Percentiles rank a stretch among this genome's conserved stretches.
phyloP scores from a whole-genome alignment of 2,113 vertebrate species.

The Phrynosoma platyrhinos region DNA sequence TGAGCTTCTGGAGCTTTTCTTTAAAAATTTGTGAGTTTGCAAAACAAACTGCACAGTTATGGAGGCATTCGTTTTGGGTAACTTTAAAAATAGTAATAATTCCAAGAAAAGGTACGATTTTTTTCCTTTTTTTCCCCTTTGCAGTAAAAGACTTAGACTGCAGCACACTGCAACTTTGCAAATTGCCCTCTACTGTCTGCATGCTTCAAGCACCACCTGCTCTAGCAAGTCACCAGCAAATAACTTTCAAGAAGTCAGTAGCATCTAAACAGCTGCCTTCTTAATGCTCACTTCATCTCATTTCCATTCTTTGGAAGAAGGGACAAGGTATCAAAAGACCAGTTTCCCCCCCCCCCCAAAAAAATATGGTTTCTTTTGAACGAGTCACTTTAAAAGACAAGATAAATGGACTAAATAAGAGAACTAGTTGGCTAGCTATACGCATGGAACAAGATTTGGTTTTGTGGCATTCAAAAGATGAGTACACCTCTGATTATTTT shows the following conservation, averaged over 20 bases:
- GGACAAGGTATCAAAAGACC: not conserved
- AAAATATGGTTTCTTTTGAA: not conserved
- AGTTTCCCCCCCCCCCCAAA: no score
- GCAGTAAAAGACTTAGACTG: no score
- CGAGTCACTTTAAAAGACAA: not conserved
- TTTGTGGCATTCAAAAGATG: not conserved
- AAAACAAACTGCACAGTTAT: no score
- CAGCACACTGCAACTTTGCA: not conserved
- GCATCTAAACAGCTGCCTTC: not conserved
- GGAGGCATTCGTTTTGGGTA: no score
- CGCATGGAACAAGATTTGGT: not conserved
- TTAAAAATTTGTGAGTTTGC: no score
- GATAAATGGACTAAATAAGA: constrained; percentile 11
- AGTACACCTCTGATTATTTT: not conserved
- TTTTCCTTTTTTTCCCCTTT: no score
- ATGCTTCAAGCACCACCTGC: not conserved
- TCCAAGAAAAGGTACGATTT: no score
- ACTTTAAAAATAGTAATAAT: no score
- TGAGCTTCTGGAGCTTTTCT: no score
- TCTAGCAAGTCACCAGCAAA: not conserved
- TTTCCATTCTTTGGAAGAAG: not conserved
- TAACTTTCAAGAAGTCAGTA: not conserved
- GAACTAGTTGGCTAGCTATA: not conserved
- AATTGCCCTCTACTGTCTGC: not conserved
- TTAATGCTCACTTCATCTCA: not conserved